Evolutionary conservation across 1,140 invertebrate species (phyloP).

Genomic region (Aleiodes sp.): DNA sequence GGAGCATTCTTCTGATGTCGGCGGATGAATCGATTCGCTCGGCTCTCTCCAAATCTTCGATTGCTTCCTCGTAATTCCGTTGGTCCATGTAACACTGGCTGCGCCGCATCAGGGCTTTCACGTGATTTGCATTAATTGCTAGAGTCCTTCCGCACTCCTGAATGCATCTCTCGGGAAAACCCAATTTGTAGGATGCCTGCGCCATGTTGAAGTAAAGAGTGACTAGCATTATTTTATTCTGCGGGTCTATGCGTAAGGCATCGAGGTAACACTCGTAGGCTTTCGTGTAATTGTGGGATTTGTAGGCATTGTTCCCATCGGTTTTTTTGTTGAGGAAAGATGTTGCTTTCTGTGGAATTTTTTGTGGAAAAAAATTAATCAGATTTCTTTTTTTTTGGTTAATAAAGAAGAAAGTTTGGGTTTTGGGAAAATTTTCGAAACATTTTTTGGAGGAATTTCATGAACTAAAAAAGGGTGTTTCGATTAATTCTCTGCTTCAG

Average conservation of each 20-base stretch:
- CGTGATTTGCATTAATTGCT: neutral
- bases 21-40: neutral
- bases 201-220: conserved; percentile 1
- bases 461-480: no score
- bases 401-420: neutral
- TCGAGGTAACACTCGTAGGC: neutral
- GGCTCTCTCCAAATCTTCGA: neutral
- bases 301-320: conserved; percentile 8
- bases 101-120: neutral
- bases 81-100: neutral
- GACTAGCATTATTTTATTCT: neutral
- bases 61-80: neutral
- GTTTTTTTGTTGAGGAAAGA: neutral
- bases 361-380: neutral
- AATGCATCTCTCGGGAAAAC: neutral
- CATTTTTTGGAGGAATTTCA: no score
- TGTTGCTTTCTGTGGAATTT: conserved; percentile 5
- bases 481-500: no score
- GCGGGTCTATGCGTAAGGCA: neutral
- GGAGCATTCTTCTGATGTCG: neutral
- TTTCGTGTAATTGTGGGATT: neutral
- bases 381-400: no score
- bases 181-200: conserved; percentile 8
- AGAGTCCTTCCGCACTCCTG: neutral
- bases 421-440: neutral